Base-by-base conservation (phyloP, 1,140 invertebrate species). In the Colletes latitarsis region DNA sequence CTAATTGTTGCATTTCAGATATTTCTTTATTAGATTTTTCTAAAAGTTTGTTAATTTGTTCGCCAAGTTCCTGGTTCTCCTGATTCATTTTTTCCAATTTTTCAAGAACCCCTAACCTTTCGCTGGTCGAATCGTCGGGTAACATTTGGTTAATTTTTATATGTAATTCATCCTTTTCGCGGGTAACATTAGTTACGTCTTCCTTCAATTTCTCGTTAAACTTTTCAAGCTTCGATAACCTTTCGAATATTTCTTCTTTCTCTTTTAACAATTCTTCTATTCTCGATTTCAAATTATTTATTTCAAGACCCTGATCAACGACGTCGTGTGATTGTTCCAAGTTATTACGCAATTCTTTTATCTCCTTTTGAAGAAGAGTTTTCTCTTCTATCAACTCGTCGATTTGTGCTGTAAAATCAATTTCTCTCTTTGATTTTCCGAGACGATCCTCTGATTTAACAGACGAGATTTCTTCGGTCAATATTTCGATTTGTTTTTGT, bases 391-490 rank as follows among this genome's bases (percentile, higher is more conserved):
- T 69, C 63, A 88, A 69, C 4, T n/a, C 15, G 15, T 82, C 68
- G 3, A 87, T 62, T 76, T 82, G 78, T 52, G 66, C 46, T 43
- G 77, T 69, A 6, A 63, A 55, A 41, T 82, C 64, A 58, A 62
- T 66, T 30, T 64, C 46, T 4, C 75, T 71, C 4, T 70, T 66
- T 6, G 60, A 64, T 64, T 53, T 79, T 46, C 72, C 30, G 14
- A 71, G 64, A 39, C 4, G 9, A 55, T 63, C 46, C 15, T 72
- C 58, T 9, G 5, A 21, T 46, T 55, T 46, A 12, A 9, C 5
- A 30, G 15, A 15, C 0, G 1, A 21, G 5, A 95, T 95, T 79
- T 95, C 94, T 73, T 93, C 80, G 75, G 92, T 92, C 15, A 95
- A 85, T 76, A 86, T 88, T 72, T 95, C 93, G 66, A 95, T 93